Evolutionary conservation across 2,113 vertebrate species (phyloP).

Genomic region (Rhodinocichla rosea): DNA sequence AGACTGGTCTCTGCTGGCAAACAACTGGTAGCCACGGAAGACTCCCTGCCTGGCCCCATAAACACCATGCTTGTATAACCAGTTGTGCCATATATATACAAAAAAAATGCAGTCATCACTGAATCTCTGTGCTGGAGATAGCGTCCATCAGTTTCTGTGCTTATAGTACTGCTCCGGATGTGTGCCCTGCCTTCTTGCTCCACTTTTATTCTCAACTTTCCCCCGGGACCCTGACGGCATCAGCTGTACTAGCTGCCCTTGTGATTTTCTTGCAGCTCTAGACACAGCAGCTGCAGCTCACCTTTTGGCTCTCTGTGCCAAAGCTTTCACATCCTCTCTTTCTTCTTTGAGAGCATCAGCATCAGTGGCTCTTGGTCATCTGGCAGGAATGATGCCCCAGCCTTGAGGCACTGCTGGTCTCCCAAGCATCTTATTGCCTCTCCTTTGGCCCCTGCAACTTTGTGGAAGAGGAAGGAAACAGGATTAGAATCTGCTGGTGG

Average conservation of each 20-base stretch:
- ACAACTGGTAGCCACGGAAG: not conserved
- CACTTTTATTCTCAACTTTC: not conserved
- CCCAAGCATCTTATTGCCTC: rapidly evolving
- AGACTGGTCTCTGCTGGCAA: not conserved
- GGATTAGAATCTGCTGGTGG: not conserved
- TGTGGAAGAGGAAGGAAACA: not conserved
- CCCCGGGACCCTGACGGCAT: not conserved
- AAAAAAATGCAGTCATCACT: not conserved
- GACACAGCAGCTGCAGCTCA: not conserved
- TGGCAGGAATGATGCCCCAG: not conserved
- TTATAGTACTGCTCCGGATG: not conserved
- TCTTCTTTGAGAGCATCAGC: not conserved
- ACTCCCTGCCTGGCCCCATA: not conserved
- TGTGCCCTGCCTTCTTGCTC: not conserved
- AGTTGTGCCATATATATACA: not conserved
- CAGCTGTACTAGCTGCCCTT: not conserved
- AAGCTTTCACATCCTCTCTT: not conserved
- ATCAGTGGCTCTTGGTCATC: not conserved
- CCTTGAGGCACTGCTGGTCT: not conserved
- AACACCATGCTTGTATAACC: not conserved
- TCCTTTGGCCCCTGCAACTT: not conserved
- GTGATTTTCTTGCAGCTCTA: not conserved
- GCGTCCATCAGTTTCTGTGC: not conserved
- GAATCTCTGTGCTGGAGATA: not conserved
- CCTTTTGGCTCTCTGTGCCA: not conserved